These are phyloP conservation scores for Pangasius mekongensis DNA, from an alignment of 2,797 vertebrate genomes.

Conservation along the genomic window DNA sequence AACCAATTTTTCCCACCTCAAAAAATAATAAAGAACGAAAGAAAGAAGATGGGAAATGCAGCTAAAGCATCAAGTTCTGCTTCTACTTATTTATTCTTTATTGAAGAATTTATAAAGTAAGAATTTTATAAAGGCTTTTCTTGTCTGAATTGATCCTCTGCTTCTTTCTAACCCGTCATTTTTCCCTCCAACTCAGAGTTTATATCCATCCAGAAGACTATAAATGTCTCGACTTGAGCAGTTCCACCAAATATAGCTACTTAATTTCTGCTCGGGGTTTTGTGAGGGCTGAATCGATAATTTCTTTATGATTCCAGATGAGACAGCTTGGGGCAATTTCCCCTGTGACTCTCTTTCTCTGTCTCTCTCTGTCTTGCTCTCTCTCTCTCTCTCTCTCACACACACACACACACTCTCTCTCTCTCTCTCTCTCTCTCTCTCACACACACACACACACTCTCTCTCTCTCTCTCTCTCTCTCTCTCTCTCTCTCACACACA, in stretches of 20 bases:
- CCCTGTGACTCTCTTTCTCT: background rate
- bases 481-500: background rate
- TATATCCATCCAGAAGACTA: background rate
- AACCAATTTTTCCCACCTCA: background rate
- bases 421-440: no score
- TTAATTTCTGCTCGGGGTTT: background rate
- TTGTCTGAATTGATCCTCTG: background rate
- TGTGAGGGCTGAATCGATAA: background rate
- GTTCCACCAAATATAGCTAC: background rate
- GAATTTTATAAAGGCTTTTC: background rate
- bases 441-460: no score
- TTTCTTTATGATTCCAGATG: constrained; percentile 9
- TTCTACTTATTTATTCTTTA: background rate
- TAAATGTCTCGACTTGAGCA: background rate
- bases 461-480: background rate
- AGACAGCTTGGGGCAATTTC: background rate
- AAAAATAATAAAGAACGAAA: background rate
- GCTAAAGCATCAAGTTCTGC: background rate
- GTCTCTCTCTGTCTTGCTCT: background rate
- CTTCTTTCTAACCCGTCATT: background rate
- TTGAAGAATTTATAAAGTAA: background rate
- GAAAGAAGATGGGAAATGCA: background rate
- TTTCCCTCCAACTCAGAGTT: background rate
- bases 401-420: fast-evolving
- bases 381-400: no score